Conservation (phyloP, 2,888 invertebrate genomes). For the Carcina quercana region DNA sequence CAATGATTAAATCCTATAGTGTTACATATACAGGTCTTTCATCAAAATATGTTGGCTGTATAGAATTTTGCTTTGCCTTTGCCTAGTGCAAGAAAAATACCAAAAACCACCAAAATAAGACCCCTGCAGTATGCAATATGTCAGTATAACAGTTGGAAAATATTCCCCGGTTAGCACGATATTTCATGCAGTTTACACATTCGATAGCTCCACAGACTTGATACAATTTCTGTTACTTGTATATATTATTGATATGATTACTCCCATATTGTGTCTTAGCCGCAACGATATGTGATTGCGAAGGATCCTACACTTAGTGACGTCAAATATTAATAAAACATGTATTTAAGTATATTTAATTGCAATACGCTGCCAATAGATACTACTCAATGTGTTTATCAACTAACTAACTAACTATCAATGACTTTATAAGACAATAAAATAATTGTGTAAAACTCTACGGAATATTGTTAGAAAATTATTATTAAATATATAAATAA, state of each 20-base stretch:
- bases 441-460: conserved; percentile 64
- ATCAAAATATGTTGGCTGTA: no score
- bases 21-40: no score
- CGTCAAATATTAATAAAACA: conserved; percentile 37
- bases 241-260: conserved; percentile 25
- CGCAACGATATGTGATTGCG: conserved; percentile 51
- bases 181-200: no score
- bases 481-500: conserved; percentile 55
- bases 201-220: conserved; percentile 9
- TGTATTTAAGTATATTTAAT: conserved; percentile 32
- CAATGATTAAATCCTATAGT: no score
- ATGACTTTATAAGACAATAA: conserved; percentile 53
- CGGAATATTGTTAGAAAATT: conserved; percentile 69
- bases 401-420: conserved; percentile 47
- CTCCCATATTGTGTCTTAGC: conserved; percentile 13
- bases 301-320: conserved; percentile 35
- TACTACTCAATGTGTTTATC: conserved; percentile 41
- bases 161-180: no score
- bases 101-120: no score
- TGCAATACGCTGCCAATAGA: conserved; percentile 49
- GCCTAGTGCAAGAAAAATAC: no score
- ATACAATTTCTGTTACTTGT: conserved; percentile 1
- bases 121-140: no score
- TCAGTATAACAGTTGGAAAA: no score
- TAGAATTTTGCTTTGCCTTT: no score